Base-by-base conservation (phyloP, 2,888 invertebrate genomes). In the Notodonta ziczac region DNA sequence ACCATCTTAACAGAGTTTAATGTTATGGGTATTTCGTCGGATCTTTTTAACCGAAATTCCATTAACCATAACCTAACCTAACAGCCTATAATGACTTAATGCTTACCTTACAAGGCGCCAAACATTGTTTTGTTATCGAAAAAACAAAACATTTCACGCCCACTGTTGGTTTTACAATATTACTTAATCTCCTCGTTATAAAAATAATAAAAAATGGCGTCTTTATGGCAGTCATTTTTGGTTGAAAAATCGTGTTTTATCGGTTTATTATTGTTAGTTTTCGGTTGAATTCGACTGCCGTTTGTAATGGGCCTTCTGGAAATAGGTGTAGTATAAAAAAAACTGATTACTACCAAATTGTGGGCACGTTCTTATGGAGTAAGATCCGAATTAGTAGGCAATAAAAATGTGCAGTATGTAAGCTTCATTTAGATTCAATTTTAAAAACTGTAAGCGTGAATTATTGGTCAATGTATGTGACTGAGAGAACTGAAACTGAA, bases 121-220 rank as follows among this genome's bases (percentile, higher is more conserved):
- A 81, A 76, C 74, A 67, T 62, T 66, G 65, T 75, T 78, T 82
- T 80, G 24, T 76, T 71, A 65, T 63, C 40, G 39, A 67, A 78
- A 82, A 80, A 83, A 78, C 76, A 79, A 80, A 82, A 62, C 69
- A 66, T 79, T 82, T 81, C 62, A 88, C 91, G 89, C 91, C 90
- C 90, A 85, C 83, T 90, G 87, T 91, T 90, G 88, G 85, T 89
- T 91, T 90, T 81, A 88, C 83, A 83, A 81, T 89, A 90, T 89
- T 88, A 85, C 87, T 90, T 85, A 89, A 90, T 89, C 86, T 83
- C 71, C 74, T 77, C 73, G 74, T 77, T 80, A 72, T 71, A 74
- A 79, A 82, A 84, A 68, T 62, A 81, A 65, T 77, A 81, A 86
- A 86, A 86, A 86, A 83, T 77, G 86, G 85, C 86, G 87, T 84